phyloP scores from a whole-genome alignment of 2,797 vertebrate species.

The Parotocinclus haroldoi region DNA sequence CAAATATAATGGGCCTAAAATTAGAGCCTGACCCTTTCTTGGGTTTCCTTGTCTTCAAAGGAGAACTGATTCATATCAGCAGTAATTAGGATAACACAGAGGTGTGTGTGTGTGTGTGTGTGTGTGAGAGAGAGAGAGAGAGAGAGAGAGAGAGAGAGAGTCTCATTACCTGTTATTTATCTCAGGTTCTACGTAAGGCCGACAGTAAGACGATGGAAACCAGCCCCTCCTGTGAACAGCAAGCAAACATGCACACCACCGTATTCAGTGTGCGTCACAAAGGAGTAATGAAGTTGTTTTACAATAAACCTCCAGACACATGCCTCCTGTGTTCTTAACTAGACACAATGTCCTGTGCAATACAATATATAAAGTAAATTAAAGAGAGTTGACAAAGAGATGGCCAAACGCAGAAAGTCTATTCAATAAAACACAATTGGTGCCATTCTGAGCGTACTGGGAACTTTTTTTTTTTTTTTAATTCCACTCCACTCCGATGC shows the following conservation, averaged over 20 bases:
- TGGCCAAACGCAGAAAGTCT: too few relatives aligned
- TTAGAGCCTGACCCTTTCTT: slow-evolving; percentile 36
- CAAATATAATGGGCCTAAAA: slow-evolving; percentile 37
- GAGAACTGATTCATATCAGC: slow-evolving; percentile 42
- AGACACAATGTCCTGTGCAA: too few relatives aligned
- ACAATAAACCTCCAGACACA: too few relatives aligned
- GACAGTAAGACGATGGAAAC: slow-evolving; percentile 94
- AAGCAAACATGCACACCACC: slow-evolving; percentile 8
- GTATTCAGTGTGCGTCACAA: slow-evolving; percentile 5
- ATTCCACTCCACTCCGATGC: too few relatives aligned
- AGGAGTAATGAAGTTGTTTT: too few relatives aligned
- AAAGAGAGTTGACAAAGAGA: too few relatives aligned
- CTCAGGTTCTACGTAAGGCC: slow-evolving; percentile 71
- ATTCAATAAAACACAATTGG: too few relatives aligned
- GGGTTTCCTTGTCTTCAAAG: slow-evolving; percentile 37
- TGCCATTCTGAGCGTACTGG: too few relatives aligned
- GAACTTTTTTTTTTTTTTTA: too few relatives aligned
- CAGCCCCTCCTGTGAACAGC: slow-evolving; percentile 83
- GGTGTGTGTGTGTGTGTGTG: slow-evolving; percentile 25
- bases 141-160: slow-evolving; percentile 40
- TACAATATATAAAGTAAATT: too few relatives aligned
- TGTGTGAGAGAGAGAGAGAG: slow-evolving; percentile 47
- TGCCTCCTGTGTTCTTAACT: too few relatives aligned
- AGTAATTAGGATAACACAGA: slow-evolving; percentile 40
- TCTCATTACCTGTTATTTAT: slow-evolving; percentile 81